Evolutionary conservation across 1,140 invertebrate species (phyloP), one percentile per base, ranked within the genome.

Genomic region (Papilio polyxenes): DNA sequence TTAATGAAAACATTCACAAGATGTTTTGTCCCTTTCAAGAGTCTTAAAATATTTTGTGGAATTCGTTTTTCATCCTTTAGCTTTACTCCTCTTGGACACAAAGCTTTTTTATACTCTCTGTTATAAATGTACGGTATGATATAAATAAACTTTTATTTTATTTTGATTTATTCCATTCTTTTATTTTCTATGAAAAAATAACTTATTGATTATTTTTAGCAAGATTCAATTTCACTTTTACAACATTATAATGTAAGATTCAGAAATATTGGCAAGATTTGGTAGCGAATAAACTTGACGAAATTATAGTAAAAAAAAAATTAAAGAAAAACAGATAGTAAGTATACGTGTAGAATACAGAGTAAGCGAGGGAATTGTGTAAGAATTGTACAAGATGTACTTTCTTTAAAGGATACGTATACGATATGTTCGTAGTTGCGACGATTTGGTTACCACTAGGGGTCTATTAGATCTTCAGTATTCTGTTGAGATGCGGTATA

Each of bases 1-100:
- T 11, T 72, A 72, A 72, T 72, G 65, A 72, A 72, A 72, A 72
- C 65, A 72, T 72, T 72, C 65, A 40, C 65, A 72, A 72, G 65
- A 72, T 72, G 65, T 72, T 72, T 40, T 72, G 65, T 72, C 65
- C 65, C 65, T 72, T 72, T 69, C 17, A 72, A 72, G 65, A 72
- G 23, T 72, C 65, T 72, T 40, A 17, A 37, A 72, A 72, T 15
- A 72, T 72, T 72, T 72, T 20, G 4, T 72, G 31, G 65, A 72
- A 72, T 72, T 72, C 65, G 65, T 72, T 72, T 72, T 3, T 72
- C 31, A 37, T 72, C 65, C 37, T 15, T 69, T 37, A 72, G 65
- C 23, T 13, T 72, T 72, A 72, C 37, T 72, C 31, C 65, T 2
- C 10, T 72, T 72, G 65, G 15, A 37, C 9, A 65, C 23, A 72